Evolutionary conservation across 2,888 invertebrate genomes (phyloP).

Genomic region (Tetanocera ferruginea): DNA sequence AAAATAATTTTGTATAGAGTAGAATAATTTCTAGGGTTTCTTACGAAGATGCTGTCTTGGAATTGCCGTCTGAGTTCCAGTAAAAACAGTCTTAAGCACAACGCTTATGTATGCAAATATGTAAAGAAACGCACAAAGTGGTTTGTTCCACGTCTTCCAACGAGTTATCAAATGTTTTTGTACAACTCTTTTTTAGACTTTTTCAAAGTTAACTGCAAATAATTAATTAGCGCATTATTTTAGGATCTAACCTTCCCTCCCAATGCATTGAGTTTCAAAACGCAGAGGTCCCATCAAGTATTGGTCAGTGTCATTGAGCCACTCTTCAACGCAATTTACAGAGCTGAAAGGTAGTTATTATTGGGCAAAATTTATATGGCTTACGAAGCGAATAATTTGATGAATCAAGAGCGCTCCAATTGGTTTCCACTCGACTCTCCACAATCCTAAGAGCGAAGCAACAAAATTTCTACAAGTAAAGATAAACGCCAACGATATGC

Average conservation of each 20-base stretch:
- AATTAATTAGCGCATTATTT: too few species aligned
- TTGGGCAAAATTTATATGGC: slow-evolving; percentile 1
- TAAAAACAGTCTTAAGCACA: too few species aligned
- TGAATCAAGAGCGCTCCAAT: background rate
- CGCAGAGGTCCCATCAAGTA: background rate
- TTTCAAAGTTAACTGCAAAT: too few species aligned
- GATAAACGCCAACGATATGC: background rate
- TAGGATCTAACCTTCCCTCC: too few species aligned
- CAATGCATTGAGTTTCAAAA: background rate
- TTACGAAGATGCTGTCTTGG: too few species aligned
- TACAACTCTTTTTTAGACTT: too few species aligned
- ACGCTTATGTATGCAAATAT: too few species aligned
- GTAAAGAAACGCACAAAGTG: too few species aligned
- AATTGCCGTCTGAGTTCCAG: too few species aligned
- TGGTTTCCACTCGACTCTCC: slow-evolving; percentile 1
- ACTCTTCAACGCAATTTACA: background rate
- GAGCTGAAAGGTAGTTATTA: slow-evolving; percentile 13
- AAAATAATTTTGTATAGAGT: background rate
- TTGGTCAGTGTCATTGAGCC: background rate
- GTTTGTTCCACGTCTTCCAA: too few species aligned
- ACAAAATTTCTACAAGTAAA: background rate
- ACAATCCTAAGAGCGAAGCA: background rate
- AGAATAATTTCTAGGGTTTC: too few species aligned
- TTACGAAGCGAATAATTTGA: background rate
- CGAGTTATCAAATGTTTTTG: too few species aligned